Percentiles rank a stretch among this genome's conserved stretches.
phyloP scores from a whole-genome alignment of 2,797 vertebrate species.

The Heterohyrax brucei region DNA sequence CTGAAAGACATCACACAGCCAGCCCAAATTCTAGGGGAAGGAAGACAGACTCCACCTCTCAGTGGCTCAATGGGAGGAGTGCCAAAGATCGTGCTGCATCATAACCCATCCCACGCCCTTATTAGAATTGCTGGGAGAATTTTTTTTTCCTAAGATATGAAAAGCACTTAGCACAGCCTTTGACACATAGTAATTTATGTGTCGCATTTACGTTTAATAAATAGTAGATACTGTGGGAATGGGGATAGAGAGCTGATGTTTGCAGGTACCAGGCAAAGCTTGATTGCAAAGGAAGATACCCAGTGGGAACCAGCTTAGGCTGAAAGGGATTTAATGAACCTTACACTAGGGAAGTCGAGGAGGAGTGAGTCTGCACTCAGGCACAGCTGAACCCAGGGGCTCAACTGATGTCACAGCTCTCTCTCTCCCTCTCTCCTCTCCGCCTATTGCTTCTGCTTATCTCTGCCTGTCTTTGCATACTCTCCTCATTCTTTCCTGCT shows the following conservation, averaged over 20 bases:
- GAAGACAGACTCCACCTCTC: neutral
- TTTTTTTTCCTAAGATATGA: neutral
- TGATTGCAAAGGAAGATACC: neutral
- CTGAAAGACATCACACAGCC: neutral
- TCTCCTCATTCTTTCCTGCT: neutral
- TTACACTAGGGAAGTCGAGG: neutral
- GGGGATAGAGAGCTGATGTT: neutral
- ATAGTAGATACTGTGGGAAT: conserved; percentile 25
- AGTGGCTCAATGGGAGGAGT: neutral
- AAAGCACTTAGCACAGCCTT: conserved; percentile 23
- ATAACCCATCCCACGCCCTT: neutral
- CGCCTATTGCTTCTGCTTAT: conserved; percentile 1
- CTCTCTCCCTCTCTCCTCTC: no score
- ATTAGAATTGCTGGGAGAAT: neutral
- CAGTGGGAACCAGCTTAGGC: neutral
- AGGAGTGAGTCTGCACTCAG: neutral
- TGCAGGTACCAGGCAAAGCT: neutral
- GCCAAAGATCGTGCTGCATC: neutral
- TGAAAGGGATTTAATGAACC: neutral
- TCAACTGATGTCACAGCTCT: neutral
- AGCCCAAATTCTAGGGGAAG: conserved; percentile 15
- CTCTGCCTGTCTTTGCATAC: conserved; percentile 4
- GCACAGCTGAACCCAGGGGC: neutral
- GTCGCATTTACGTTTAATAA: conserved; percentile 18
- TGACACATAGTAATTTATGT: conserved; percentile 18